Evolutionary conservation across 2,797 vertebrate species (phyloP), one percentile per base, ranked within the genome.

Genomic region (Antennarius maculatus): DNA sequence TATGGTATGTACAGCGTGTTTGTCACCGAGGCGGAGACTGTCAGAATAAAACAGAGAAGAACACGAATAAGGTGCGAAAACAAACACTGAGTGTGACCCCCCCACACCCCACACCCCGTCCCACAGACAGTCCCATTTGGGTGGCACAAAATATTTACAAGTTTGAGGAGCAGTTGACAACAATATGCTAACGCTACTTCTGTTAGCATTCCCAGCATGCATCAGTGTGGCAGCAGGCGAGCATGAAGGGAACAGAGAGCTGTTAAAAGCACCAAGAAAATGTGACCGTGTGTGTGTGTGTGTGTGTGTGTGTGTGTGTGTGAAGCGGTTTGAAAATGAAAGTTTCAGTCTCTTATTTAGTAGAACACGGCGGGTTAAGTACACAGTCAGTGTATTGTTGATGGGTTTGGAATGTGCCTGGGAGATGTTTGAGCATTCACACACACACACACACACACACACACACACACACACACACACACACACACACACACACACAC

Each of bases 41-140:
- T 94, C 92, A 76, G 84, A 86, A 82, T 81, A 91, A 74, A 91
- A 88, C 53, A 63, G 59, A 63, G 59, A 73, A 91, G 56, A 86
- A 90, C 83, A 90, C 52, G 56, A 71, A 83, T 93, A 93, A 93
- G 92, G 93, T 92, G 92, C 92, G 88, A 89, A 93, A 91, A 85
- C 85, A 89, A 92, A 80, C 71, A 86, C 65, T 78, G 70, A 76
- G 72, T 64, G 79, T 72, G 70, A 53, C 11, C 15, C 52, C 29
- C 53, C 53, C 34, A n/a, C 67, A 54, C 31, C 17, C 8, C 54
- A 15, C 23, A 6, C 46, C 16, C 62, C 54, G 9, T 6, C 46
- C 10, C 10, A 45, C 15, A 16, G 43, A 3, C 59, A 49, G 50
- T 52, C 55, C 73, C 59, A 23, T 34, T 17, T 72, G 51, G 45